A percentile compares a stretch with the other conserved stretches of the same genome.
These are phyloP conservation scores for Otocyon megalotis DNA, from an alignment of 2,113 vertebrate species.

Conservation along the genomic window DNA sequence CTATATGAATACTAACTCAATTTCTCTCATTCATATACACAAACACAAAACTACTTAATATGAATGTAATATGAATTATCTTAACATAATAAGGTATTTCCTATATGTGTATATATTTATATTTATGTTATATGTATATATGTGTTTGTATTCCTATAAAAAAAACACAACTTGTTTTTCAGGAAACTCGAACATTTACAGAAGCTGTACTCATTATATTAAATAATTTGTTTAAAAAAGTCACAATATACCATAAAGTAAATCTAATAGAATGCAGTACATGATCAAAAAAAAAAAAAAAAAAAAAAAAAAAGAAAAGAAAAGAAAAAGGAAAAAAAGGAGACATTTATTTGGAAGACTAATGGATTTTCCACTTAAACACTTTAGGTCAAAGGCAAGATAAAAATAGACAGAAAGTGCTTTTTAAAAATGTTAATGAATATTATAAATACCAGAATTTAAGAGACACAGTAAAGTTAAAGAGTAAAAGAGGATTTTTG, in stretches of 20 bases:
- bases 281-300: background rate
- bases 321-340: too few species aligned
- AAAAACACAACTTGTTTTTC: background rate
- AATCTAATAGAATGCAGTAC: background rate
- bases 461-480: background rate
- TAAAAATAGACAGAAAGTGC: background rate
- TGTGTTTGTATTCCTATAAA: background rate
- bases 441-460: background rate
- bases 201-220: background rate
- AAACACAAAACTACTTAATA: background rate
- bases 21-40: background rate
- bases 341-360: background rate
- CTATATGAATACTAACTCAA: background rate
- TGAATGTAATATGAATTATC: background rate
- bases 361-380: background rate
- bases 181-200: background rate
- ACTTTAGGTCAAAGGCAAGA: background rate
- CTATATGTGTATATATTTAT: background rate
- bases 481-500: background rate
- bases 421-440: background rate
- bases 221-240: background rate
- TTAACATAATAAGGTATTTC: background rate
- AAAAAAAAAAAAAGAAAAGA: too few species aligned
- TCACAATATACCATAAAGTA: background rate
- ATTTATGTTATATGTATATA: background rate